Evolutionary conservation across 2,113 vertebrate species (phyloP).

Genomic region (Odocoileus hemionus): DNA sequence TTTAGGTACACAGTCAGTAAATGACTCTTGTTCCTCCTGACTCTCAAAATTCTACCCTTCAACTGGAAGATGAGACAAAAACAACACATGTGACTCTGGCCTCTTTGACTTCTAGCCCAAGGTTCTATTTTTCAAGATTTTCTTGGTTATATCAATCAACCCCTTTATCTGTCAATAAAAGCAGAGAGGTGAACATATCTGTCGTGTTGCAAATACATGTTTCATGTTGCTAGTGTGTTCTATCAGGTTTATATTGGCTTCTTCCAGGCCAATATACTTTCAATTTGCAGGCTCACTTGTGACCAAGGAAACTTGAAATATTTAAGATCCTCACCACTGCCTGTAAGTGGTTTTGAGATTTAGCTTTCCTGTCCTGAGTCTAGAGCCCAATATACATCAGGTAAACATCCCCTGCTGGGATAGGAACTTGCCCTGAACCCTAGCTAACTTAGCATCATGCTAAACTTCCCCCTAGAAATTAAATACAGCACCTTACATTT

Average conservation of each 20-base stretch:
- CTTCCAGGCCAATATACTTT: neutral
- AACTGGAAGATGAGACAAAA: neutral
- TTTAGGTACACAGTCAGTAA: neutral
- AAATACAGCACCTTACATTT: neutral
- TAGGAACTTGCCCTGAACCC: neutral
- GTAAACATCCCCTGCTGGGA: neutral
- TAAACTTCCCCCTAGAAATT: neutral
- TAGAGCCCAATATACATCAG: neutral
- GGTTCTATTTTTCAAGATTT: neutral
- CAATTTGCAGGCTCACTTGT: neutral
- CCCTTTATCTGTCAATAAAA: neutral
- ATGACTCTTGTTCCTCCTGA: neutral
- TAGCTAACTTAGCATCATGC: neutral
- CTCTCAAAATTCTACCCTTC: neutral
- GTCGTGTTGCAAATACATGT: neutral
- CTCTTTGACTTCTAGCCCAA: neutral
- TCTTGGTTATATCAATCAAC: neutral
- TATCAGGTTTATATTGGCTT: neutral
- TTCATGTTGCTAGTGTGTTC: neutral
- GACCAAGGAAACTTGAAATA: neutral
- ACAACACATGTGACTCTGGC: neutral
- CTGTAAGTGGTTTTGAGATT: neutral
- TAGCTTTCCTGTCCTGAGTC: neutral
- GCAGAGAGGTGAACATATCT: neutral
- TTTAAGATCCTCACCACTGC: neutral